phyloP scores from a whole-genome alignment of 2,888 invertebrate species.

The Dynastes grantii region DNA sequence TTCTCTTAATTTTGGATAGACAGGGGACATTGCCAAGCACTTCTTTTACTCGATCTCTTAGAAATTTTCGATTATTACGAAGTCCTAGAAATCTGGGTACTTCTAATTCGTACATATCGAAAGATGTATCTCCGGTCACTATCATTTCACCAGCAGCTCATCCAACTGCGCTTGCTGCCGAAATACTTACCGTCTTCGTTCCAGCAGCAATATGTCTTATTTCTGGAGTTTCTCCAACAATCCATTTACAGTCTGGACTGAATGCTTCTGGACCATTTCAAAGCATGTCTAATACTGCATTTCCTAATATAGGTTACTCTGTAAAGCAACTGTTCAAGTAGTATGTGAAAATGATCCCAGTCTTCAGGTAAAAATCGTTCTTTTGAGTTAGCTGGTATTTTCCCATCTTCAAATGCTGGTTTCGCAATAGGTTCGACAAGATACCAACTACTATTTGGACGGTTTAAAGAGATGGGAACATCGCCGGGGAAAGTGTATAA shows the following conservation, averaged over 20 bases:
- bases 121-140: conserved; percentile 83
- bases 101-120: conserved; percentile 92
- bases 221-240: conserved; percentile 95
- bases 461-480: too few relatives aligned
- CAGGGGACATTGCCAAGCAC: conserved; percentile 95
- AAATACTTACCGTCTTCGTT: conserved; percentile 96
- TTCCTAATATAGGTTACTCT: conserved; percentile 85
- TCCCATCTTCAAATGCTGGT: too few relatives aligned
- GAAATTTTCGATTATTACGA: conserved; percentile 95
- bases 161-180: conserved; percentile 96
- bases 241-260: conserved; percentile 97
- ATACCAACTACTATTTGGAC: too few relatives aligned
- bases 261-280: conserved; percentile 95
- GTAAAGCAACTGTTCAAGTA: conserved; percentile 88
- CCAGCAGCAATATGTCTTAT: conserved; percentile 92
- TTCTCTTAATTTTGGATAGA: conserved; percentile 91
- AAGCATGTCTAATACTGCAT: conserved; percentile 84
- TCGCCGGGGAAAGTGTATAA: too few relatives aligned
- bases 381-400: conserved; percentile 72
- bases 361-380: conserved; percentile 86
- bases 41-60: conserved; percentile 92
- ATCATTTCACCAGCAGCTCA: conserved; percentile 91
- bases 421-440: too few relatives aligned
- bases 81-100: conserved; percentile 91
- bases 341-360: conserved; percentile 96